Conservation (phyloP, 2,113 vertebrate genomes). For the Accipiter cooperii region DNA sequence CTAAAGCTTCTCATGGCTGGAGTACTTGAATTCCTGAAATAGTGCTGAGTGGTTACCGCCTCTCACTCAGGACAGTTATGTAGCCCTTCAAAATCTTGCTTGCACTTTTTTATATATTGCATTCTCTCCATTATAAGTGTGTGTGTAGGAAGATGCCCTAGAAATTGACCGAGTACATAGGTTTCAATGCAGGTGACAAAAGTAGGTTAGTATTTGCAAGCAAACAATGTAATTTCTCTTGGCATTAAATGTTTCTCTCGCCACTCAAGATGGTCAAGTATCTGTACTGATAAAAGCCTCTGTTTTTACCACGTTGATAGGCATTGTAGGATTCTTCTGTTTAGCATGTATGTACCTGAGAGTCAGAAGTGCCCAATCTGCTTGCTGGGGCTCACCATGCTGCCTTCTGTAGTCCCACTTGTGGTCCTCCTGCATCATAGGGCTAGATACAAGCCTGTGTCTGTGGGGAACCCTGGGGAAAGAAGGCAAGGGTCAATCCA, state of each 20-base stretch:
- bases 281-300: not conserved
- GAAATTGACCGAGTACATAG: not conserved
- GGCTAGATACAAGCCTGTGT: not conserved
- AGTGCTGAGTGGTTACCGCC: not conserved
- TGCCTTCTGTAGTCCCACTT: not conserved
- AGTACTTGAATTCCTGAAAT: not conserved
- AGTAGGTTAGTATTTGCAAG: not conserved
- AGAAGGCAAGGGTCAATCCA: not conserved
- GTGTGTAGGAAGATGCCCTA: not conserved
- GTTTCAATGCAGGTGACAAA: not conserved
- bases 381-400: not conserved
- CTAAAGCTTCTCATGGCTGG: not conserved
- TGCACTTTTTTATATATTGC: not conserved
- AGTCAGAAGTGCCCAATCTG: not conserved
- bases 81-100: not conserved
- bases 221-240: not conserved
- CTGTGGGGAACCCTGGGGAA: not conserved
- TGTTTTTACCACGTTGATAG: fast-evolving
- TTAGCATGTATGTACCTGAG: not conserved
- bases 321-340: not conserved
- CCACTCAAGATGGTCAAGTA: not conserved
- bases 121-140: not conserved
- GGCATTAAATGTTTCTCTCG: not conserved
- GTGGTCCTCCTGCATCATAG: not conserved
- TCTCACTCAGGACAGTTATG: not conserved